A percentile compares a stretch with the other conserved stretches of the same genome.
phyloP scores from a whole-genome alignment of 2,888 invertebrate genomes.

The Piscicola geometra region DNA sequence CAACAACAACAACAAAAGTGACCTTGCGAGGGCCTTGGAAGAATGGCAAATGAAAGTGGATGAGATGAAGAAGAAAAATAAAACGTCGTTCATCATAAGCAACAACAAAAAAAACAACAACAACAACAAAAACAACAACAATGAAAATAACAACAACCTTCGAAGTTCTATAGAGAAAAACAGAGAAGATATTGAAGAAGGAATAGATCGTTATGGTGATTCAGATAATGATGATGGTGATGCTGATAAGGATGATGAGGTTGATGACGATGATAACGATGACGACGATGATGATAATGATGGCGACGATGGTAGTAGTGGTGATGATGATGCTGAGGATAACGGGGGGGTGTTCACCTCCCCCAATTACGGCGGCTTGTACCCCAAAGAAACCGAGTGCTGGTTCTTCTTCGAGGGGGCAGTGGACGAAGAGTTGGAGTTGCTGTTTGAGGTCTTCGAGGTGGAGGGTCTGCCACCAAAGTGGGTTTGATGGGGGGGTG shows the following conservation, averaged over 20 bases:
- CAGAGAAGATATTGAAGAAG: background rate
- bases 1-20: too few relatives aligned
- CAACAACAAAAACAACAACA: background rate
- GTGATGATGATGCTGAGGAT: background rate
- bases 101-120: too few relatives aligned
- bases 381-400: constrained; percentile 9
- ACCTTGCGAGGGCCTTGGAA: too few relatives aligned
- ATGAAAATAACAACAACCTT: background rate
- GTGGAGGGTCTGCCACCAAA: background rate
- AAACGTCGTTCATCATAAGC: too few relatives aligned
- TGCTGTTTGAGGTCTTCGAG: background rate
- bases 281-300: background rate
- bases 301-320: background rate
- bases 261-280: background rate
- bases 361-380: background rate
- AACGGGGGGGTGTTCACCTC: background rate
- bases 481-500: background rate
- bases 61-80: too few relatives aligned
- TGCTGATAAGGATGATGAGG: background rate
- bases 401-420: background rate
- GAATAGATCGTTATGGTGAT: background rate
- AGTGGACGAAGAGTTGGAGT: background rate
- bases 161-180: too few relatives aligned
- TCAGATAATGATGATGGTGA: background rate
- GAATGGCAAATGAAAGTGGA: too few relatives aligned